Evolutionary conservation across 2,113 vertebrate species (phyloP).

Genomic region (Melanostigma gelatinosum): DNA sequence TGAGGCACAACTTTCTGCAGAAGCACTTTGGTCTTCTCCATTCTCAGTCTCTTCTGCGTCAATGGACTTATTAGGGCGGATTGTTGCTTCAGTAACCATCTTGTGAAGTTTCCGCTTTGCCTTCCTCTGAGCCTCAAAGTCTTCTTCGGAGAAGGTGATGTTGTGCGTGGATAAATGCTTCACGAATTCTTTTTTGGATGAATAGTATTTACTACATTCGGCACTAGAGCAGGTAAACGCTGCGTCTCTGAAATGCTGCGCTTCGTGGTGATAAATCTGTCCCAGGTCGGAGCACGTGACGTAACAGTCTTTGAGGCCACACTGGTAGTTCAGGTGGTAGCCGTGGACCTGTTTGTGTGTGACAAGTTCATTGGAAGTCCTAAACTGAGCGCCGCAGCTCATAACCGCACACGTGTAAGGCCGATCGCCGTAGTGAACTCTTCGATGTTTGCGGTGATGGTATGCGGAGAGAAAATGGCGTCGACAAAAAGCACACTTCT

Average conservation of each 20-base stretch:
- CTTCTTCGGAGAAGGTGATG: slow-evolving; percentile 83
- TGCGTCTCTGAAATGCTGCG: slow-evolving; percentile 96
- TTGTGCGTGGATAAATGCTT: slow-evolving; percentile 90
- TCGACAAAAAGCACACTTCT: slow-evolving; percentile 94
- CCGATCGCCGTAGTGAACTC: slow-evolving; percentile 87
- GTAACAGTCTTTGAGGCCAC: slow-evolving; percentile 92
- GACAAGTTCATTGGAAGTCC: slow-evolving; percentile 89
- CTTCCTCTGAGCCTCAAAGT: slow-evolving; percentile 82
- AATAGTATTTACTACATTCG: slow-evolving; percentile 94
- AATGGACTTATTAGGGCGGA: slow-evolving; percentile 13
- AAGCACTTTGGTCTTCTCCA: slow-evolving; percentile 36
- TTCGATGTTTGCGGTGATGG: slow-evolving; percentile 91
- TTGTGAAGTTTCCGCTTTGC: slow-evolving; percentile 72
- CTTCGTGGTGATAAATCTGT: slow-evolving; percentile 97
- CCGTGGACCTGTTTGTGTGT: slow-evolving; percentile 93
- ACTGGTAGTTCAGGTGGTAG: slow-evolving; percentile 91
- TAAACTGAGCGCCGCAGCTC: slow-evolving; percentile 90
- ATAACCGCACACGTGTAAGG: slow-evolving; percentile 92
- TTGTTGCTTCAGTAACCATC: slow-evolving; percentile 38
- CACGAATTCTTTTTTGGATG: slow-evolving; percentile 93
- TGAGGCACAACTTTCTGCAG: slow-evolving; percentile 52
- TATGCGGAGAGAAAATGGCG: slow-evolving; percentile 93
- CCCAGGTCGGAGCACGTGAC: slow-evolving; percentile 93
- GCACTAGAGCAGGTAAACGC: slow-evolving; percentile 90
- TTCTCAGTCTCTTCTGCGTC: slow-evolving; percentile 36